Evolutionary conservation across 1,140 invertebrate species (phyloP), one percentile per base, ranked within the genome.

Genomic region (Aphaenogaster ashmeadi): DNA sequence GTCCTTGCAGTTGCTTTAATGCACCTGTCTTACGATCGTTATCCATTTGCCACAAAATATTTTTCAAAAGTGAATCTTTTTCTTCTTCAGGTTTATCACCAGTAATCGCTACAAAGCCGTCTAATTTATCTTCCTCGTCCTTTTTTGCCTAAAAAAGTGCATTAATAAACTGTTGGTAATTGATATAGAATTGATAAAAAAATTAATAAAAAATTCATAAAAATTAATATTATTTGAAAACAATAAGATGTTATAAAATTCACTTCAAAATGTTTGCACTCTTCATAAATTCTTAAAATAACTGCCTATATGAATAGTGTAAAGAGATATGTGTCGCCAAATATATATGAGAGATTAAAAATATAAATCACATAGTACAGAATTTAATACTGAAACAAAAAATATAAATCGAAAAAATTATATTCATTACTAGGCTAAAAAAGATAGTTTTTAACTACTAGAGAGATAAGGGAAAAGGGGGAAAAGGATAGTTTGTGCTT

Each of bases 1-100:
- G 96, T 3, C 98, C 98, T 94, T 99, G 98, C 4, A 99, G 95
- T 58, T 97, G 96, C 95, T 99, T 99, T 44, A 99, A 95, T 33
- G 97, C 96, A 21, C 96, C 97, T 41, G 97, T 97, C 94, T 99
- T 98, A 74, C 97, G 96, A 95, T 99, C 98, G 27, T 96, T 95
- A 62, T 98, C 97, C 96, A 99, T 99, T 94, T 98, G 97, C 97
- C 97, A 97, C 87, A 97, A 96, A 15, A 98, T 95, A 95, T 97
- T 97, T 79, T 96, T 96, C 27, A 97, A 94, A 47, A 97, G 91
- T 64, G 96, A 96, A 84, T 96, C 95, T 75, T 97, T 96, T 87
- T 96, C 95, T 52, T 96, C 96, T 41, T 97, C 96, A 69, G 96
- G 95, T 27, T 95, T 94, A 11, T 94, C 95, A 91, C 94, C 96